phyloP scores from a whole-genome alignment of 2,113 vertebrate species.

The Eptesicus fuscus region DNA sequence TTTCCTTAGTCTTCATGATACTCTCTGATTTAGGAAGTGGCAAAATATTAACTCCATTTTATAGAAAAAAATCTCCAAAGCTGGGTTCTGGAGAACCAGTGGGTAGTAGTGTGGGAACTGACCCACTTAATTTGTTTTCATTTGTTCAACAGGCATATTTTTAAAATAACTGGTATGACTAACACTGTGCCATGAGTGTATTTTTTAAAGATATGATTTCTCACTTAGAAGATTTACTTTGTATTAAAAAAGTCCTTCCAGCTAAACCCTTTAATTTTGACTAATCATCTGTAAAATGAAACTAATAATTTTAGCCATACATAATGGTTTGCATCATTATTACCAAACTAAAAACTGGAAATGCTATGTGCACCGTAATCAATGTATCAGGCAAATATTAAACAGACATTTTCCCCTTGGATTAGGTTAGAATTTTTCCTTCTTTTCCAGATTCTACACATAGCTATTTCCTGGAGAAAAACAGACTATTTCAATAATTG shows the following conservation, averaged over 20 bases:
- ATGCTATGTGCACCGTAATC: not conserved
- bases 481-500: not conserved
- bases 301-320: not conserved
- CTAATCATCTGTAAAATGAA: constrained; percentile 38
- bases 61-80: constrained; percentile 15
- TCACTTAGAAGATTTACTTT: constrained; percentile 5
- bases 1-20: constrained; percentile 8
- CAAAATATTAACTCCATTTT: constrained; percentile 38
- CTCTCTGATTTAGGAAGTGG: constrained; percentile 29
- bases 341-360: constrained; percentile 1
- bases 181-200: not conserved
- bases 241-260: constrained; percentile 13
- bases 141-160: constrained; percentile 11
- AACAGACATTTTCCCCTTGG: not conserved
- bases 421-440: constrained; percentile 13
- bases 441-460: not conserved
- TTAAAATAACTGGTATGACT: not conserved
- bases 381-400: not conserved
- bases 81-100: not conserved
- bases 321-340: not conserved
- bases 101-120: not conserved
- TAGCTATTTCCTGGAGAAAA: constrained; percentile 42
- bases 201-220: not conserved
- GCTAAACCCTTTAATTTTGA: constrained; percentile 23
- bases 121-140: not conserved